A percentile compares a stretch with the other conserved stretches of the same genome.
Conservation (phyloP, 1,140 invertebrate species). For the Polypedilum vanderplanki region DNA sequence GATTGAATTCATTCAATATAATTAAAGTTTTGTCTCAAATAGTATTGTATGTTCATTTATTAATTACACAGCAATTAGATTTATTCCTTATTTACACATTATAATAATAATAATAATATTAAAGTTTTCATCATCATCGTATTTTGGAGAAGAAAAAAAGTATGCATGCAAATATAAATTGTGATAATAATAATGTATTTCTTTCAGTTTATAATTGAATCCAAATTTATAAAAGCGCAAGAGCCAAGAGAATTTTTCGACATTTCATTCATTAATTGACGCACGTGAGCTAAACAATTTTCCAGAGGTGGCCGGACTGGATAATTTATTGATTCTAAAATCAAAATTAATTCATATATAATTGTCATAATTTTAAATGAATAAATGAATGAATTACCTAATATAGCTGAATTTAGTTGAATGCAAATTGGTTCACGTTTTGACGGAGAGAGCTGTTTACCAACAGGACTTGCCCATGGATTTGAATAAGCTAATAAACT, state of each 20-base stretch:
- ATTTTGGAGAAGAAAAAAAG: too few species aligned
- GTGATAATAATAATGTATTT: too few species aligned
- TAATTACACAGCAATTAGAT: too few species aligned
- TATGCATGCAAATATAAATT: too few species aligned
- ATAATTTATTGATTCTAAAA: conserved; percentile 80
- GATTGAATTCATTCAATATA: too few species aligned
- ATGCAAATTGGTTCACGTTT: conserved; percentile 91
- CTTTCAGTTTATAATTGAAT: conserved; percentile 52
- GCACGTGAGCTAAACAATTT: conserved; percentile 81
- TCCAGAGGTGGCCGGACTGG: conserved; percentile 84
- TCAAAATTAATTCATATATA: too few species aligned
- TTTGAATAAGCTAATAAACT: conserved; percentile 96
- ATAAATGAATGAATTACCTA: conserved; percentile 52
- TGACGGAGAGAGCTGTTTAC: conserved; percentile 86
- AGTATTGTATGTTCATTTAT: too few species aligned
- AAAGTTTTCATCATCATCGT: too few species aligned
- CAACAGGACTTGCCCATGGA: conserved; percentile 93
- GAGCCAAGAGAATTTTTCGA: conserved; percentile 81
- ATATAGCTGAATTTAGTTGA: conserved; percentile 93
- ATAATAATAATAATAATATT: too few species aligned
- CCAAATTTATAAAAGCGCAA: conserved; percentile 84
- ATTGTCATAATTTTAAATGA: too few species aligned
- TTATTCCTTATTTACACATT: too few species aligned
- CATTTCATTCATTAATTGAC: conserved; percentile 83
- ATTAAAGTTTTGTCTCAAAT: too few species aligned